Evolutionary conservation across 2,888 invertebrate genomes (phyloP).

Genomic region (Helicoverpa assulta): DNA sequence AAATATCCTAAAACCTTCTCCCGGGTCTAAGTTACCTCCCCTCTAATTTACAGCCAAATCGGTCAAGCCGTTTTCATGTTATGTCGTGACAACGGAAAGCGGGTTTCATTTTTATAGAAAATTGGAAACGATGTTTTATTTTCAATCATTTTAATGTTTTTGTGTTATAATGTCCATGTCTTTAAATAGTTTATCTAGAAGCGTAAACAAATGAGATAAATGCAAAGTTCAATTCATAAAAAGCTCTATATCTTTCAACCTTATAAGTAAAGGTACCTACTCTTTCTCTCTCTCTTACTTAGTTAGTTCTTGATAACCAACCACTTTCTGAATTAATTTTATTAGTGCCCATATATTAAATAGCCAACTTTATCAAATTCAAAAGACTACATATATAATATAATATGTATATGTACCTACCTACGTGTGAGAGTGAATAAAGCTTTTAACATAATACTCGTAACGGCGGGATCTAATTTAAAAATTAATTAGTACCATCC

Average conservation of each 20-base stretch:
- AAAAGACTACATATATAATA: not conserved
- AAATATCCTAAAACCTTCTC: too few relatives aligned
- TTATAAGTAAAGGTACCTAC: too few relatives aligned
- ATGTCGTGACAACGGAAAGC: too few relatives aligned
- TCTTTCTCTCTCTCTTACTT: too few relatives aligned
- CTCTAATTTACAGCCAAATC: too few relatives aligned
- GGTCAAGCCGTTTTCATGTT: too few relatives aligned
- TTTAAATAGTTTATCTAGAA: too few relatives aligned
- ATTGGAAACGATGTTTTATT: not conserved
- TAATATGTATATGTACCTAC: not conserved
- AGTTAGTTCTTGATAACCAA: not conserved
- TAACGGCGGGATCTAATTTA: conserved; percentile 18
- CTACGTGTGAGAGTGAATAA: conserved; percentile 10
- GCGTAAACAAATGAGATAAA: too few relatives aligned
- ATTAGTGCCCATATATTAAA: conserved; percentile 1
- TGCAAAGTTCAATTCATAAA: too few relatives aligned
- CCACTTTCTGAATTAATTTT: not conserved
- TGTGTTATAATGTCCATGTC: not conserved
- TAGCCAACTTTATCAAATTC: conserved; percentile 19
- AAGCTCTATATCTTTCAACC: too few relatives aligned
- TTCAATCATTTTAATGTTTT: not conserved
- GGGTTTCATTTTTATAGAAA: too few relatives aligned
- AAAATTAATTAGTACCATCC: conserved; percentile 28
- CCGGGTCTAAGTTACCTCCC: too few relatives aligned
- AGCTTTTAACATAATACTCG: conserved; percentile 37